Conservation (phyloP, 2,888 invertebrate genomes). For the Tyria jacobaeae region DNA sequence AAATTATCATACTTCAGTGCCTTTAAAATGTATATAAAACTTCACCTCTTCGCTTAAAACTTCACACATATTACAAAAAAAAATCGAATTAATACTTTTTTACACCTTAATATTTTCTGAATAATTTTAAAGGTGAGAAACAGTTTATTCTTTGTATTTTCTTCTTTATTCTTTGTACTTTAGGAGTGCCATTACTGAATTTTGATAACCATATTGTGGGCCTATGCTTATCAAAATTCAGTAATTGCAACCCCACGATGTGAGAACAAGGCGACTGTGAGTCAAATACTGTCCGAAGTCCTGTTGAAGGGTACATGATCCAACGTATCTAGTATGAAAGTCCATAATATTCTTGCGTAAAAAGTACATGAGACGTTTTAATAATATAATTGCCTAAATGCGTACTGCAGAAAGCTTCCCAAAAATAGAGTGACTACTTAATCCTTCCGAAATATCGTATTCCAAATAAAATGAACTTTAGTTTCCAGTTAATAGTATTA, state of each 20-base stretch:
- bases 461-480: constrained; percentile 11
- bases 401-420: constrained; percentile 35
- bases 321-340: background rate
- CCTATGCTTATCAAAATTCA: no score
- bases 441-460: constrained; percentile 27
- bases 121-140: no score
- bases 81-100: no score
- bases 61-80: no score
- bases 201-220: no score
- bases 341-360: background rate
- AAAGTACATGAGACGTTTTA: background rate
- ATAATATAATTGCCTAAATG: constrained; percentile 27
- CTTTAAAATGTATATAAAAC: no score
- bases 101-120: no score
- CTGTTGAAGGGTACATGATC: background rate
- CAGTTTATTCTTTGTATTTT: no score
- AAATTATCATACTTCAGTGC: no score
- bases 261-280: background rate
- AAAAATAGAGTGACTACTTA: constrained; percentile 42
- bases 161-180: no score
- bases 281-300: background rate
- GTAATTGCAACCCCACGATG: background rate
- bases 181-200: no score
- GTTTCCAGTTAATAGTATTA: background rate
- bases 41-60: no score